Conservation (phyloP, 92 coral and sea anemone species). For the Epizoanthus illoricatus region DNA sequence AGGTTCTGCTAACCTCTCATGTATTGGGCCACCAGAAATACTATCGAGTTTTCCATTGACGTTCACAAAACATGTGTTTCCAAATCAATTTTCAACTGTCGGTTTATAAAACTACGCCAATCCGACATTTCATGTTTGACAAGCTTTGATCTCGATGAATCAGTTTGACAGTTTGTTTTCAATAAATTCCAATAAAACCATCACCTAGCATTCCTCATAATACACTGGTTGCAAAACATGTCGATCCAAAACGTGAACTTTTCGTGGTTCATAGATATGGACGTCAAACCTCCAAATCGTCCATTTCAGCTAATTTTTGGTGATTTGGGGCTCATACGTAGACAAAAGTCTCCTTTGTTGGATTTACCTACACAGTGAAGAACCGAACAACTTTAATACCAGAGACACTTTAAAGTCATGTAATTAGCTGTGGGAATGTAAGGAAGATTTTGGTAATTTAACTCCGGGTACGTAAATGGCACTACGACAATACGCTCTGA, state of each 20-base stretch:
- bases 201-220: conserved; percentile 9
- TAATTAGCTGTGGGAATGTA: too few relatives aligned
- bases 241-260: not conserved
- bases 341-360: too few relatives aligned
- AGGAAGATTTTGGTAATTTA: too few relatives aligned
- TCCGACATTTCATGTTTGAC: conserved; percentile 13
- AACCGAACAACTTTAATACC: too few relatives aligned
- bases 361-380: too few relatives aligned
- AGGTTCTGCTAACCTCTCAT: conserved; percentile 7
- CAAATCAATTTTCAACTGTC: conserved; percentile 4
- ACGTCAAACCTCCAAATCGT: conserved; percentile 4
- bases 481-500: too few relatives aligned
- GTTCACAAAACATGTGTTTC: conserved; percentile 20
- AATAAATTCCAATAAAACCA: not conserved
- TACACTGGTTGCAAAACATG: conserved; percentile 3
- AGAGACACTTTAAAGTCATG: too few relatives aligned
- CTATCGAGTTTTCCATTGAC: conserved; percentile 12
- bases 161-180: conserved; percentile 5
- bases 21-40: conserved; percentile 10
- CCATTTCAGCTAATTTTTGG: conserved; percentile 14
- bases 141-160: conserved; percentile 18
- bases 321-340: not conserved
- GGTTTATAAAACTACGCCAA: not conserved
- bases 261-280: not conserved
- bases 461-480: too few relatives aligned